Percentiles rank a stretch among this genome's conserved stretches.
phyloP scores from a whole-genome alignment of 1,140 invertebrate genomes.

The Macrosteles quadrilineatus region DNA sequence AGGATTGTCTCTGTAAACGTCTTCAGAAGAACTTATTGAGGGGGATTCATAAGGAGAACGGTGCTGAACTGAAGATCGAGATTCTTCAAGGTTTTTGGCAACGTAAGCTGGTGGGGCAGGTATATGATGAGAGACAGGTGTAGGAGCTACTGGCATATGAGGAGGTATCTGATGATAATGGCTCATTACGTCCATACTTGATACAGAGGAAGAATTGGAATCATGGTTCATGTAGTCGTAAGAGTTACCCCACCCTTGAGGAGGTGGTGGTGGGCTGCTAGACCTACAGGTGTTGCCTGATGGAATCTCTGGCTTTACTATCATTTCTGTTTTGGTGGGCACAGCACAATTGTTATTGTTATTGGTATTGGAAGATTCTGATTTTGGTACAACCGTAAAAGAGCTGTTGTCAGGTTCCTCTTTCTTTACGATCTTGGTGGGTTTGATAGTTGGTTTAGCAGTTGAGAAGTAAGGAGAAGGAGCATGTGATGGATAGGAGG shows the following conservation, averaged over 20 bases:
- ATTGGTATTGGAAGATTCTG: slow-evolving; percentile 51
- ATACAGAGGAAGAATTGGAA: slow-evolving; percentile 70
- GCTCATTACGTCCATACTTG: slow-evolving; percentile 68
- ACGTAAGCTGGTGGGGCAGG: slow-evolving; percentile 35
- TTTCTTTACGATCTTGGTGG: slow-evolving; percentile 55
- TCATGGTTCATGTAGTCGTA: slow-evolving; percentile 68
- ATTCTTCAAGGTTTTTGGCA: slow-evolving; percentile 22
- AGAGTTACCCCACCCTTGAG: slow-evolving; percentile 52
- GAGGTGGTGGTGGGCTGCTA: slow-evolving; percentile 50
- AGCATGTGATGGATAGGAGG: slow-evolving; percentile 38
- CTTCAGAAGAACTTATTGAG: slow-evolving; percentile 38
- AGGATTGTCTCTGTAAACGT: slow-evolving; percentile 50
- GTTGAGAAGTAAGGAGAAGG: slow-evolving; percentile 40
- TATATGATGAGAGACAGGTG: slow-evolving; percentile 34
- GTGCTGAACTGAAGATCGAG: slow-evolving; percentile 19
- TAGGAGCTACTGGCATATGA: slow-evolving; percentile 32
- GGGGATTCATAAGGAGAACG: slow-evolving; percentile 34
- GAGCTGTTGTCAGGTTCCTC: slow-evolving; percentile 46
- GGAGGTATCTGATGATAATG: slow-evolving; percentile 50
- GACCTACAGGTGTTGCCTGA: slow-evolving; percentile 50
- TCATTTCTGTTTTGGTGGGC: slow-evolving; percentile 31
- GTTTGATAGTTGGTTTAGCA: slow-evolving; percentile 53
- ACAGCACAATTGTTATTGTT: slow-evolving; percentile 27
- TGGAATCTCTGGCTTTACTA: slow-evolving; percentile 38
- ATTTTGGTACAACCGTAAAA: slow-evolving; percentile 50